Evolutionary conservation across 2,113 vertebrate species (phyloP).

Genomic region (Romanogobio albipinnatus): DNA sequence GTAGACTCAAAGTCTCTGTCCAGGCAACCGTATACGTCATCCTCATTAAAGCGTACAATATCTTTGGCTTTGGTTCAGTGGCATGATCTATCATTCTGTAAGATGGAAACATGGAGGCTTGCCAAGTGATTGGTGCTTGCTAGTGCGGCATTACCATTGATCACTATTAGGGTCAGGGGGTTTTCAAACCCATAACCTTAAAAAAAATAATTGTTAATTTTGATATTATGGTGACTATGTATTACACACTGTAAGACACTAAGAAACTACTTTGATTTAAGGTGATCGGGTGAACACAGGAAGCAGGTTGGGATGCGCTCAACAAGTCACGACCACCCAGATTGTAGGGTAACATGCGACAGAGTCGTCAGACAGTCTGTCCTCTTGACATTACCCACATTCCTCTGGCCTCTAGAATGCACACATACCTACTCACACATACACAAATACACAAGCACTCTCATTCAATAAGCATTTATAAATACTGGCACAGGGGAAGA

Average conservation of each 20-base stretch:
- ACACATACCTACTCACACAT: slow-evolving; percentile 23
- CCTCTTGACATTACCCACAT: slow-evolving; percentile 65
- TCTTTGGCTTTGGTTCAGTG: slow-evolving; percentile 8
- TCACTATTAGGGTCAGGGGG: background rate
- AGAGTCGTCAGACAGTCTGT: slow-evolving; percentile 72
- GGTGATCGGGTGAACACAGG: slow-evolving; percentile 50
- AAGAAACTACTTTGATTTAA: background rate
- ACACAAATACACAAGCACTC: slow-evolving; percentile 50
- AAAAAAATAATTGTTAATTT: no score
- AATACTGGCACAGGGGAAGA: slow-evolving; percentile 38
- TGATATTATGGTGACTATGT: no score
- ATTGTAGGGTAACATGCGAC: slow-evolving; percentile 39
- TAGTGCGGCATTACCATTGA: background rate
- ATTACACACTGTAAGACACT: background rate
- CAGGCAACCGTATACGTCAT: slow-evolving; percentile 63
- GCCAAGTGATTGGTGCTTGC: background rate
- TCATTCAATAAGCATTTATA: slow-evolving; percentile 42
- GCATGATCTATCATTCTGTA: background rate
- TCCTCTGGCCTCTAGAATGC: slow-evolving; percentile 55
- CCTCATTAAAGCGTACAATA: slow-evolving; percentile 54
- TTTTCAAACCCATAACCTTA: background rate
- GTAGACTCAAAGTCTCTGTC: slow-evolving; percentile 55
- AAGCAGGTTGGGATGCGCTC: slow-evolving; percentile 56
- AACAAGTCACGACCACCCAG: slow-evolving; percentile 68
- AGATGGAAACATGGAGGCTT: background rate